A percentile compares a stretch with the other conserved stretches of the same genome.
Evolutionary conservation across 2,888 invertebrate genomes (phyloP).

Genomic region (Ormyrus thymus): DNA sequence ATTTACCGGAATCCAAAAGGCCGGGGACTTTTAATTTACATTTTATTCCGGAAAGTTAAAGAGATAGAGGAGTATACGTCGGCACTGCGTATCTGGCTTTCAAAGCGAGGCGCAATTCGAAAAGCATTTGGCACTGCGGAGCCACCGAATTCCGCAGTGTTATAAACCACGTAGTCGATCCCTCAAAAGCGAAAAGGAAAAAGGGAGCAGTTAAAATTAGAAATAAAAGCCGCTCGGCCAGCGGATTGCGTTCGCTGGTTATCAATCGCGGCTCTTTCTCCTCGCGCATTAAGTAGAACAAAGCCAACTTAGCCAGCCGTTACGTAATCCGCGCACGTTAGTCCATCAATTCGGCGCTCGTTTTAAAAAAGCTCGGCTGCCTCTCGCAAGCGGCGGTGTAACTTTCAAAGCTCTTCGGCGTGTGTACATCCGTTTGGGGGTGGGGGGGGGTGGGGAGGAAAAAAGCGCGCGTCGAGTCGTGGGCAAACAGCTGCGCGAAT

Average conservation of each 20-base stretch:
- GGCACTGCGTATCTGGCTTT: no score
- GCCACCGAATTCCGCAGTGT: no score
- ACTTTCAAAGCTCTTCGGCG: not conserved
- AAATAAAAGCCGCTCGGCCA: not conserved
- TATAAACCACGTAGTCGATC: no score
- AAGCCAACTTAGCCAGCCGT: not conserved
- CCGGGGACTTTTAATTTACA: no score
- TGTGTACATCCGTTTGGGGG: not conserved
- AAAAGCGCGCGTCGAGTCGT: no score
- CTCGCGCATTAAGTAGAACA: conserved; percentile 1
- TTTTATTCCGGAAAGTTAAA: no score
- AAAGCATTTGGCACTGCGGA: no score
- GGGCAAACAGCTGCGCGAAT: no score
- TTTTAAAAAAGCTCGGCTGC: not conserved
- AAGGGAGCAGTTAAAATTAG: not conserved
- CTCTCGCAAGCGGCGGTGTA: not conserved
- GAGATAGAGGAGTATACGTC: no score
- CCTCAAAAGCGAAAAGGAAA: not conserved
- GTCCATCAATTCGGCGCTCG: not conserved
- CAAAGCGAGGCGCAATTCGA: no score
- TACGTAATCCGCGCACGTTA: not conserved
- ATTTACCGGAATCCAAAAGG: no score
- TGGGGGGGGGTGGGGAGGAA: no score
- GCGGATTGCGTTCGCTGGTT: not conserved
- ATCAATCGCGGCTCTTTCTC: not conserved